These are phyloP conservation scores for Pachypeltis micranthus DNA, from an alignment of 1,140 invertebrate species.

Conservation along the genomic window DNA sequence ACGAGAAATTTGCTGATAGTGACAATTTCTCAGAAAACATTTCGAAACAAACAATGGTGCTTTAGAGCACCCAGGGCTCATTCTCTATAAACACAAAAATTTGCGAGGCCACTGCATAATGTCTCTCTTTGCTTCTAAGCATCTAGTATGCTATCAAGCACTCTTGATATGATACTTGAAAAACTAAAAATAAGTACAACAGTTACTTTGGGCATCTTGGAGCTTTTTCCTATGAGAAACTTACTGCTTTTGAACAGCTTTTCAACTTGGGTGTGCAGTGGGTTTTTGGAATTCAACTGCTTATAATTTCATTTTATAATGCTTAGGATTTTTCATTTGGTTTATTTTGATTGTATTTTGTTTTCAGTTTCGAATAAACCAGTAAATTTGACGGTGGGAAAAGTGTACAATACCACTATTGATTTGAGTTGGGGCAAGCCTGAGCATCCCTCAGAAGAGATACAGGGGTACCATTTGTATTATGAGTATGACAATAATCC, in stretches of 20 bases:
- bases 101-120: no score
- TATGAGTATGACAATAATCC: constrained; percentile 43
- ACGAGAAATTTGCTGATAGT: no score
- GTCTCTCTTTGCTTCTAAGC: no score
- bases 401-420: constrained; percentile 61
- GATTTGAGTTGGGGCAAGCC: constrained; percentile 68
- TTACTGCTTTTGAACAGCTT: background rate
- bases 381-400: constrained; percentile 59
- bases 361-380: constrained; percentile 41
- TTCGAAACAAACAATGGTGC: no score
- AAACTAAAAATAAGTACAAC: no score
- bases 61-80: no score
- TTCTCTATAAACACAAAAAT: no score
- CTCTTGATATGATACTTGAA: no score
- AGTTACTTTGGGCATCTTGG: background rate
- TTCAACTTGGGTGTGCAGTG: background rate
- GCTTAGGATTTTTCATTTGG: background rate
- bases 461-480: constrained; percentile 57
- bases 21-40: no score
- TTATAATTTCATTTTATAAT: background rate
- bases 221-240: background rate
- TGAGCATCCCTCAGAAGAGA: constrained; percentile 53
- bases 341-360: background rate
- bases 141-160: no score
- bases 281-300: background rate